Evolutionary conservation across 2,113 vertebrate species (phyloP), one percentile per base, ranked within the genome.

Genomic region (Okapia johnstoni): DNA sequence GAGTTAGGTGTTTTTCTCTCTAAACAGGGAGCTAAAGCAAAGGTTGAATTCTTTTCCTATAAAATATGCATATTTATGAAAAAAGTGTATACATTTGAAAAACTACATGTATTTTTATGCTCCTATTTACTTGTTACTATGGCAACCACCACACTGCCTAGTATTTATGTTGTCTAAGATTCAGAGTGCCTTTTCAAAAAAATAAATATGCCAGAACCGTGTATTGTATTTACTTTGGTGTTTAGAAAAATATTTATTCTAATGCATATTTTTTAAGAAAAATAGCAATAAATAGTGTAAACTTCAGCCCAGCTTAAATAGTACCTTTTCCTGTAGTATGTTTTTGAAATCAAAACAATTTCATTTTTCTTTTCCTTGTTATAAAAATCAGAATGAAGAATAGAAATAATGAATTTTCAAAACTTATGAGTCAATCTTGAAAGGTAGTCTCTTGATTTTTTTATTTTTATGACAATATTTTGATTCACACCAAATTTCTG

Each of bases 121-220:
- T 92, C 81, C 80, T 97, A 96, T 98, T 97, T 97, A 98, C 91
- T 90, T 90, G 96, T 98, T 97, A 66, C 97, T 96, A 97, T 97
- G 96, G 93, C 92, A 98, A 98, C 98, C 30, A 91, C 60, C n/a
- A 92, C 92, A 94, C 94, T 96, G 95, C 96, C 94, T 97, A 96
- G 96, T 98, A 98, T 97, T 98, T 98, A 98, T 98, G 97, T 97
- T 98, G 97, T 98, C 97, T 97, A 83, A 93, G 87, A 97, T 84
- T 96, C 93, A 96, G 94, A 95, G 55, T 76, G 97, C 90, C 92
- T 98, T 97, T 96, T 98, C 90, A 97, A 94, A 96, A 88, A 96
- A 97, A 95, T 97, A 97, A 98, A 98, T 97, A 96, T 97, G 90
- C 96, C 81, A 96, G 90, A 97, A 54, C 33, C 10, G 43, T 95